Percentiles rank a stretch among this genome's conserved stretches.
phyloP scores from a whole-genome alignment of 2,888 invertebrate species.

The Chamaedrilus cognettii region DNA sequence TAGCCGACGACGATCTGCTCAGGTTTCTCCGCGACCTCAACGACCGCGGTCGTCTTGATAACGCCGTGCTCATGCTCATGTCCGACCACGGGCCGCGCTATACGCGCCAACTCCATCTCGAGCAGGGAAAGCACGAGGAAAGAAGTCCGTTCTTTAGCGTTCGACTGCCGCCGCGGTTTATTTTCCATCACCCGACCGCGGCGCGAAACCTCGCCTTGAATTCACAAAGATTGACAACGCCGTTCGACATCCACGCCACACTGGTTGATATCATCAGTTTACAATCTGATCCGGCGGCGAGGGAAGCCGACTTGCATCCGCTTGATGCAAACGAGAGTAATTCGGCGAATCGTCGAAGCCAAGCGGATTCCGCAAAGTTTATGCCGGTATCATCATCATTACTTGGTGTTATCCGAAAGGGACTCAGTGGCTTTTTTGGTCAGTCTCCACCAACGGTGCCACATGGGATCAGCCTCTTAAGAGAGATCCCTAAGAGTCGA shows the following conservation, averaged over 20 bases:
- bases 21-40: constrained; percentile 65
- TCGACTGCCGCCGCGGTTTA: constrained; percentile 70
- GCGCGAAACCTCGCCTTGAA: constrained; percentile 69
- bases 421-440: no score
- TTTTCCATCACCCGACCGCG: constrained; percentile 60
- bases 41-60: constrained; percentile 69
- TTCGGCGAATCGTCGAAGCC: background rate
- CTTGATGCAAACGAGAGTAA: background rate
- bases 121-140: constrained; percentile 91
- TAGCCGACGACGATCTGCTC: constrained; percentile 73
- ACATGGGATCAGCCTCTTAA: constrained; percentile 47
- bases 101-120: constrained; percentile 77
- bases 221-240: constrained; percentile 73
- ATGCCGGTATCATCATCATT: no score
- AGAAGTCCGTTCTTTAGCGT: constrained; percentile 85
- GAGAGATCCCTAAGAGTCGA: constrained; percentile 44
- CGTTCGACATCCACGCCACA: constrained; percentile 86
- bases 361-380: background rate
- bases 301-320: background rate
- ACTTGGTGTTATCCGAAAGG: background rate
- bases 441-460: no score
- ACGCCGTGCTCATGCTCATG: constrained; percentile 85
- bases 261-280: constrained; percentile 70
- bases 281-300: no score
- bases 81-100: constrained; percentile 84